Base-by-base conservation (phyloP, 2,797 vertebrate species). In the Fistularia tabacaria region DNA sequence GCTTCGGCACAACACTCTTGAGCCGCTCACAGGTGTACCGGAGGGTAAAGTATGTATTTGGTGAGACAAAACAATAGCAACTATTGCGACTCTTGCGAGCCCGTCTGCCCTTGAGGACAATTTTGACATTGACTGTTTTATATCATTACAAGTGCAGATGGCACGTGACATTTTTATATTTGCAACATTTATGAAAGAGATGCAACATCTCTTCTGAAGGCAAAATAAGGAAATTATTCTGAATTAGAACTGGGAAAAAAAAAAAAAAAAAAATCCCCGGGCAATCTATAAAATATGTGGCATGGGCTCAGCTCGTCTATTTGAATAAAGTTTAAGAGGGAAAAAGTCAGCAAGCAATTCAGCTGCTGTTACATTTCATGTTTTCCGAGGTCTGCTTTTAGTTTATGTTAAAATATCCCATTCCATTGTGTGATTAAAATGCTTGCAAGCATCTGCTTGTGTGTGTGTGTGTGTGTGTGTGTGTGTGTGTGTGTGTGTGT, bases 301-400 rank as follows among this genome's bases (percentile, higher is more conserved):
- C 64, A 66, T 68, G 59, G 65, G 65, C 65, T 66, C 54, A 12
- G 9, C 61, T 45, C 71, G 69, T 57, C 79, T 56, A 49, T 63
- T 64, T 69, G 51, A 74, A 76, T 76, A 66, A 74, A 74, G 59
- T 63, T 73, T 68, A 48, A 57, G 63, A 63, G 12, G 38, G 43
- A 53, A 61, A 38, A 59, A 69, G 65, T 42, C 36, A 55, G 45
- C 39, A 57, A 47, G 48, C 57, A 67, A 67, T 59, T 59, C 48
- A 43, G 63, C 52, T 67, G 38, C 64, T 59, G 55, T 51, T 61
- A 50, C 49, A 59, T 74, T 79, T 75, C 59, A 76, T 65, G 59
- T 79, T 74, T 80, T 47, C 62, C 74, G 70, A 57, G 25, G 55
- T 54, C 38, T 14, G n/a, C 25, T 59, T 55, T 25, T 44, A 49